Conservation (phyloP, 2,888 invertebrate species). For the Nudaria mundana region DNA sequence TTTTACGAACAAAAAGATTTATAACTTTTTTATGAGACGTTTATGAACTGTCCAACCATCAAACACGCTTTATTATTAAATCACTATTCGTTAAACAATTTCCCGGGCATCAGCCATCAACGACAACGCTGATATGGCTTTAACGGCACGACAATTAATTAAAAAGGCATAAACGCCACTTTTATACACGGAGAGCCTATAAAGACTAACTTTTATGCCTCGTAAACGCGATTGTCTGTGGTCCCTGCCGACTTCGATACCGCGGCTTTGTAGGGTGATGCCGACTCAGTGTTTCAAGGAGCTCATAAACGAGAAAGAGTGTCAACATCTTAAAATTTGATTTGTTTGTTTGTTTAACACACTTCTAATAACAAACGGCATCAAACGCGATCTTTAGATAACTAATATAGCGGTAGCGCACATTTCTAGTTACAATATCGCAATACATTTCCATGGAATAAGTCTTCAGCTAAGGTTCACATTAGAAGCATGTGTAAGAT, state of each 20-base stretch:
- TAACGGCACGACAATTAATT: conserved; percentile 79
- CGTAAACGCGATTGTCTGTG: conserved; percentile 80
- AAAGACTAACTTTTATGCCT: conserved; percentile 81
- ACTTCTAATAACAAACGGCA: not conserved
- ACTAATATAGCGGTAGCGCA: no score
- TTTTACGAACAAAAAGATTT: conserved; percentile 46
- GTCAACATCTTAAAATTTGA: conserved; percentile 33
- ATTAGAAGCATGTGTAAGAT: not conserved
- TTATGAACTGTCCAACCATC: conserved; percentile 66
- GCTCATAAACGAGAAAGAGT: conserved; percentile 45
- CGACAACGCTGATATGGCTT: conserved; percentile 73
- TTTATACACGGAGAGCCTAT: conserved; percentile 78
- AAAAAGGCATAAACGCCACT: conserved; percentile 79
- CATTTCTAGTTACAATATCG: no score
- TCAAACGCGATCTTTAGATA: not conserved
- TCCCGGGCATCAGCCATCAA: conserved; percentile 66
- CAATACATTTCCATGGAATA: no score
- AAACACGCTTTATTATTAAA: conserved; percentile 72
- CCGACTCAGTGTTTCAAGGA: conserved; percentile 38
- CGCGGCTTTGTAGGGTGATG: conserved; percentile 44
- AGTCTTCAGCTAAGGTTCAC: not conserved
- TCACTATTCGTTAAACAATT: conserved; percentile 73
- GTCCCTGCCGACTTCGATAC: conserved; percentile 65
- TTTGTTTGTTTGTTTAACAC: not conserved
- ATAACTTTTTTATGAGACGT: conserved; percentile 60